phyloP scores from a whole-genome alignment of 2,113 vertebrate species.

The Pipra filicauda region DNA sequence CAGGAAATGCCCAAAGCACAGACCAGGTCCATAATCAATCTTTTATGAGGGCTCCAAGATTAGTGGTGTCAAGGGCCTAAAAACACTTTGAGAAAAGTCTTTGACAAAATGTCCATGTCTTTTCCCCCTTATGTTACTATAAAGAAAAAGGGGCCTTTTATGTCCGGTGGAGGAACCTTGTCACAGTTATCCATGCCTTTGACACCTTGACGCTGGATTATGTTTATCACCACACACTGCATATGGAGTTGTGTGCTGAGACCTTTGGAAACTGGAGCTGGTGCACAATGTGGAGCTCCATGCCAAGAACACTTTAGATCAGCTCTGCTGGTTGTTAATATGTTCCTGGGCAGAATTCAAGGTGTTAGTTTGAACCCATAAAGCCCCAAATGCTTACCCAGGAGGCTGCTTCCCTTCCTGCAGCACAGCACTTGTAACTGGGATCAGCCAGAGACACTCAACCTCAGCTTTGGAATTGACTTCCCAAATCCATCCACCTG shows the following conservation, averaged over 20 bases:
- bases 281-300: not conserved
- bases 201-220: not conserved
- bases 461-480: not conserved
- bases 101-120: not conserved
- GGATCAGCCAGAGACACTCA: not conserved
- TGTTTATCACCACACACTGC: not conserved
- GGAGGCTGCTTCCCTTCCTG: conserved; percentile 5
- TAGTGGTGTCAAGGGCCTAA: not conserved
- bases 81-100: not conserved
- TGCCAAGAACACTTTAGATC: conserved; percentile 34
- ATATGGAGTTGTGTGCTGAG: not conserved
- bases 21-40: not conserved
- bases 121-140: not conserved
- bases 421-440: not conserved
- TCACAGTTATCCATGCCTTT: not conserved
- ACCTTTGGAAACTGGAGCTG: conserved; percentile 14
- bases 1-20: not conserved
- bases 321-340: not conserved
- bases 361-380: conserved; percentile 24
- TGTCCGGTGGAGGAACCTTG: not conserved
- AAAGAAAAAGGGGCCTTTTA: not conserved
- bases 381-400: not conserved
- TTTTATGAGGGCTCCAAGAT: not conserved
- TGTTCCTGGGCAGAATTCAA: conserved; percentile 30
- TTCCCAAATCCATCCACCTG: not conserved